A percentile compares a stretch with the other conserved stretches of the same genome.
Evolutionary conservation across 2,113 vertebrate genomes (phyloP).

Genomic region (Anarrhichthys ocellatus): DNA sequence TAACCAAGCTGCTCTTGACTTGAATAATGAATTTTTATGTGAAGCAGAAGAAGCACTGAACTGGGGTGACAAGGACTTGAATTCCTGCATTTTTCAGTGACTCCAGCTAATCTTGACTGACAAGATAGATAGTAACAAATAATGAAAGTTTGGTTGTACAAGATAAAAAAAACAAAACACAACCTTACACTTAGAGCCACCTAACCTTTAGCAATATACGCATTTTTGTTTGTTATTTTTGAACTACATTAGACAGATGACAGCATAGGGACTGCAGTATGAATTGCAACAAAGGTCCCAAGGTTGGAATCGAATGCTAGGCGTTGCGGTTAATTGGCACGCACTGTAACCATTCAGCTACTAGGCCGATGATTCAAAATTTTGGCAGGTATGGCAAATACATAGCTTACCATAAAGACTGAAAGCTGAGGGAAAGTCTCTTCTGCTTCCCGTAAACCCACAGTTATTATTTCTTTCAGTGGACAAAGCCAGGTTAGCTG

Average conservation of each 20-base stretch:
- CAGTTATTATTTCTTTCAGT: neutral
- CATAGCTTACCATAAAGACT: neutral
- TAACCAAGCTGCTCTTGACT: conserved; percentile 22
- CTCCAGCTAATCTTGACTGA: conserved; percentile 20
- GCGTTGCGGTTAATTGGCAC: neutral
- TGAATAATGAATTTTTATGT: conserved; percentile 19
- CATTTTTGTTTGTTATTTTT: neutral
- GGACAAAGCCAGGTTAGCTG: neutral
- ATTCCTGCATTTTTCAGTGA: conserved; percentile 24
- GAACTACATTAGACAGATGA: neutral
- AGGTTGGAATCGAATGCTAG: neutral
- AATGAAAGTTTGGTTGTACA: neutral
- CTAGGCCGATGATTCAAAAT: neutral
- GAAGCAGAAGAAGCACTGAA: conserved; percentile 21
- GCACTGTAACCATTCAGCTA: neutral
- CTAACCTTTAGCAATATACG: neutral
- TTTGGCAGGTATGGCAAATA: neutral
- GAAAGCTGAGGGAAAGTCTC: neutral
- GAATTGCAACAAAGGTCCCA: neutral
- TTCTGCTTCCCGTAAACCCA: neutral
- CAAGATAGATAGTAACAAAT: neutral
- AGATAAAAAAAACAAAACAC: neutral
- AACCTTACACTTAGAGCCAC: neutral
- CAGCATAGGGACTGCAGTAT: neutral
- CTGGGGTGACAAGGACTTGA: conserved; percentile 5